Percentiles rank a stretch among this genome's conserved stretches.
phyloP scores from a whole-genome alignment of 2,113 vertebrate species.

The Nyctibius bracteatus region DNA sequence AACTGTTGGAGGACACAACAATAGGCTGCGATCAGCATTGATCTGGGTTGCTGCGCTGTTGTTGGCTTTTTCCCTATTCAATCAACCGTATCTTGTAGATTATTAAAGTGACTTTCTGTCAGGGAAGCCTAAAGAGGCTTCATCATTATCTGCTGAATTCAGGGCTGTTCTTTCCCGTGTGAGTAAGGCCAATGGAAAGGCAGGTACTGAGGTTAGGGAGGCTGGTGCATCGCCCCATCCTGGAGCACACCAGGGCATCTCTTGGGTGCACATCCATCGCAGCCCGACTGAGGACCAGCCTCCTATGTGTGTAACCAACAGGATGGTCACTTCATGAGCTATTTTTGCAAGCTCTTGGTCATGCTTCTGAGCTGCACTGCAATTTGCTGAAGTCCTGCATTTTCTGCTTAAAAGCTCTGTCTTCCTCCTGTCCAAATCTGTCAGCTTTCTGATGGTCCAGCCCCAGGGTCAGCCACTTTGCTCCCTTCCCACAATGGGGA shows the following conservation, averaged over 20 bases:
- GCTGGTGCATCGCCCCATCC: not conserved
- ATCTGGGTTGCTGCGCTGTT: not conserved
- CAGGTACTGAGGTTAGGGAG: not conserved
- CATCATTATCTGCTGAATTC: not conserved
- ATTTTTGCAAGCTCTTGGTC: not conserved
- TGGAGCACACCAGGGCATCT: not conserved
- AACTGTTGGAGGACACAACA: not conserved
- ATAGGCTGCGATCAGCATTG: not conserved
- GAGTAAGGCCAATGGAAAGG: rapidly evolving
- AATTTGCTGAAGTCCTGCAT: not conserved
- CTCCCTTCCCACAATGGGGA: not conserved
- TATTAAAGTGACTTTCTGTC: not conserved
- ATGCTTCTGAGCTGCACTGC: not conserved
- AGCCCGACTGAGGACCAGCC: not conserved
- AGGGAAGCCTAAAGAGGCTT: not conserved
- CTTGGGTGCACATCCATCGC: not conserved
- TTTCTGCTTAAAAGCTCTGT: not conserved
- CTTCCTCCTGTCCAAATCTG: not conserved
- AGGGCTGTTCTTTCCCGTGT: not conserved
- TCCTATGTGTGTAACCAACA: not conserved
- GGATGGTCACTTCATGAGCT: not conserved
- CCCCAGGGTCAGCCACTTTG: not conserved
- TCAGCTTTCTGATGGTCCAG: not conserved
- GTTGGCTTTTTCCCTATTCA: not conserved
- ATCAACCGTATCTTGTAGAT: not conserved